phyloP scores from a whole-genome alignment of 2,797 vertebrate species.

The Bovichtus diacanthus region DNA sequence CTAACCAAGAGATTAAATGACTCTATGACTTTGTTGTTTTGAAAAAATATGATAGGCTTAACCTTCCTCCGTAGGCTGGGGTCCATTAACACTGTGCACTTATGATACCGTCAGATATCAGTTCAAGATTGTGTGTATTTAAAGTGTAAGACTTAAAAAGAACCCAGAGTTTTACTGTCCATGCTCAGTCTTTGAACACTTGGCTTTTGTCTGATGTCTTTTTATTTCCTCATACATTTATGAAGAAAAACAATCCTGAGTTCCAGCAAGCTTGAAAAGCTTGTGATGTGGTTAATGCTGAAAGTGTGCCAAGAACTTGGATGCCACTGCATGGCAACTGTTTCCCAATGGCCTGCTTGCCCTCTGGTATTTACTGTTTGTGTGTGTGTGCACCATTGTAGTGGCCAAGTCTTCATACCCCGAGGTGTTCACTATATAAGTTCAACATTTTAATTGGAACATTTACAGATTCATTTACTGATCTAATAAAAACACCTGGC shows the following conservation, averaged over 20 bases:
- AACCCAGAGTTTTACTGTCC: neutral
- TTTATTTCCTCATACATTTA: neutral
- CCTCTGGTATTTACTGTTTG: slow-evolving; percentile 13
- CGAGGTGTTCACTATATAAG: neutral
- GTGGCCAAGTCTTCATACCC: slow-evolving; percentile 9
- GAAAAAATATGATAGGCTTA: neutral
- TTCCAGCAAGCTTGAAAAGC: slow-evolving; percentile 20
- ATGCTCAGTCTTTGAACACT: neutral
- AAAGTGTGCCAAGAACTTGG: slow-evolving; percentile 13
- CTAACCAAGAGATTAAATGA: neutral
- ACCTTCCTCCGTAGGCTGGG: neutral
- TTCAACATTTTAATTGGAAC: neutral
- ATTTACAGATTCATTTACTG: neutral
- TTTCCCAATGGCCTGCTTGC: slow-evolving; percentile 36
- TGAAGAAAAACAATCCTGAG: slow-evolving; percentile 7
- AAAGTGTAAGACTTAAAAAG: neutral
- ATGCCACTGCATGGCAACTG: slow-evolving; percentile 27
- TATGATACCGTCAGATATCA: neutral
- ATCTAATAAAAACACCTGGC: neutral
- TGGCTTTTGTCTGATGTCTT: neutral
- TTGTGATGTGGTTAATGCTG: slow-evolving; percentile 8
- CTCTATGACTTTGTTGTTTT: neutral
- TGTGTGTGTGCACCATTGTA: neutral
- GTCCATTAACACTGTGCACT: neutral
- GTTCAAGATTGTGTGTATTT: neutral